These are phyloP conservation scores for Eulemur coronatus DNA, from an alignment of 2,797 vertebrate genomes.

Conservation along the genomic window DNA sequence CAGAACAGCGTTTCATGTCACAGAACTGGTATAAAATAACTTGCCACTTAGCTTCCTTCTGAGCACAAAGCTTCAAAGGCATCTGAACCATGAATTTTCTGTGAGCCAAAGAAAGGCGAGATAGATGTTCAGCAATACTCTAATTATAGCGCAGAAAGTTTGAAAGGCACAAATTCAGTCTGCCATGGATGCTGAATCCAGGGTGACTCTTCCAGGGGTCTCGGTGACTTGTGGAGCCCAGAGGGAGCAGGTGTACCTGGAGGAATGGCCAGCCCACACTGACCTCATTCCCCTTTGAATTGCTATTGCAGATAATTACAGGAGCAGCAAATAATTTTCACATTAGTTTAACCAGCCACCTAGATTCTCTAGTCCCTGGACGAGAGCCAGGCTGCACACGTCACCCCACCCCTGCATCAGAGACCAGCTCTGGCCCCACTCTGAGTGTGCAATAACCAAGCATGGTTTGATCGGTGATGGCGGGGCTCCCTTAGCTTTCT, in stretches of 20 bases:
- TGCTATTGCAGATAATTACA: neutral
- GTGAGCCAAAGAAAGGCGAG: neutral
- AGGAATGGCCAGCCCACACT: neutral
- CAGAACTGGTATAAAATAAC: neutral
- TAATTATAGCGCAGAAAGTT: neutral
- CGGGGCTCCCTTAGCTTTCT: neutral
- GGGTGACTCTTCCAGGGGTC: neutral
- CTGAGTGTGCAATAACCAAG: no score
- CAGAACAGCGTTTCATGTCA: neutral
- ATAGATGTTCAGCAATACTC: neutral
- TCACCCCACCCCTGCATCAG: neutral
- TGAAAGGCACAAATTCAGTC: neutral
- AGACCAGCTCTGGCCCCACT: neutral
- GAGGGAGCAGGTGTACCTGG: neutral
- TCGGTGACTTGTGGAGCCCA: neutral
- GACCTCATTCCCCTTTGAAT: neutral
- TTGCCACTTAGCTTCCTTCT: neutral
- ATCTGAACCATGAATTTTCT: neutral
- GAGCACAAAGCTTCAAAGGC: neutral
- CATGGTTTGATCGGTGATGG: no score
- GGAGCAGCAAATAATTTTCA: neutral
- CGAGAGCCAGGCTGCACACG: neutral
- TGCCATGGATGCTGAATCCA: neutral
- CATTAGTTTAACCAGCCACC: neutral
- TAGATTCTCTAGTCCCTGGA: neutral